Conservation (phyloP, 2,797 vertebrate genomes). For the Aulostomus chinensis region DNA sequence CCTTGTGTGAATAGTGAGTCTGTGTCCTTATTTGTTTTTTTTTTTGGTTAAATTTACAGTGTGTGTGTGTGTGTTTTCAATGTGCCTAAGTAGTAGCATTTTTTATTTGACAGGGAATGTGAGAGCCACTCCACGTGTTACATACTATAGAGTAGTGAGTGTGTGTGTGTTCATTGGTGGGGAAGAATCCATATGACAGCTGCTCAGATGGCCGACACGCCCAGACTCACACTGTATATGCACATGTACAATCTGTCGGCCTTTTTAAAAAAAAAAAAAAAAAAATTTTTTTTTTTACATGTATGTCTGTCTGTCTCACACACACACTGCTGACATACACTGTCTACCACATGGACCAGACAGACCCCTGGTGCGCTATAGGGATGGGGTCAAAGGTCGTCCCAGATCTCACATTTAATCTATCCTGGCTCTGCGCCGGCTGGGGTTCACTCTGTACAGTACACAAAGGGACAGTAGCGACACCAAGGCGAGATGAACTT, state of each 20-base stretch:
- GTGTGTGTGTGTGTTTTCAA: constrained; percentile 3
- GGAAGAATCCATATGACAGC: constrained; percentile 34
- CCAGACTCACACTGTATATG: background rate
- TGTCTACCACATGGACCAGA: constrained; percentile 28
- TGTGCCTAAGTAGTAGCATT: constrained; percentile 9
- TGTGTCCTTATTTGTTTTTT: background rate
- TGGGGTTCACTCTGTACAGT: constrained; percentile 13
- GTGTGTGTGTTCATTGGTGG: constrained; percentile 13
- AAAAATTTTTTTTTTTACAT: background rate
- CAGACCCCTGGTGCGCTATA: constrained; percentile 33
- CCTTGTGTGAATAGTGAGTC: background rate
- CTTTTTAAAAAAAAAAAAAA: too few relatives aligned
- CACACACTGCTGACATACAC: constrained; percentile 42
- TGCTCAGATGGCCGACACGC: constrained; percentile 18
- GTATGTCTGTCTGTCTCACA: constrained; percentile 2
- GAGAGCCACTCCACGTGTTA: constrained; percentile 20
- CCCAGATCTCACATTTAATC: constrained; percentile 37
- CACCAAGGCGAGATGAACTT: too few relatives aligned
- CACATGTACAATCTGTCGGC: constrained; percentile 31
- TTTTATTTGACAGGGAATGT: constrained; percentile 23
- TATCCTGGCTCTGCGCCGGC: constrained; percentile 1
- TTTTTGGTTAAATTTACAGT: constrained; percentile 1
- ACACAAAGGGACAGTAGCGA: too few relatives aligned
- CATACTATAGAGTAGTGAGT: background rate
- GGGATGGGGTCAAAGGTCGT: constrained; percentile 32